Evolutionary conservation across 2,888 invertebrate genomes (phyloP), one percentile per base, ranked within the genome.

Genomic region (Alloscopus bannaensis): DNA sequence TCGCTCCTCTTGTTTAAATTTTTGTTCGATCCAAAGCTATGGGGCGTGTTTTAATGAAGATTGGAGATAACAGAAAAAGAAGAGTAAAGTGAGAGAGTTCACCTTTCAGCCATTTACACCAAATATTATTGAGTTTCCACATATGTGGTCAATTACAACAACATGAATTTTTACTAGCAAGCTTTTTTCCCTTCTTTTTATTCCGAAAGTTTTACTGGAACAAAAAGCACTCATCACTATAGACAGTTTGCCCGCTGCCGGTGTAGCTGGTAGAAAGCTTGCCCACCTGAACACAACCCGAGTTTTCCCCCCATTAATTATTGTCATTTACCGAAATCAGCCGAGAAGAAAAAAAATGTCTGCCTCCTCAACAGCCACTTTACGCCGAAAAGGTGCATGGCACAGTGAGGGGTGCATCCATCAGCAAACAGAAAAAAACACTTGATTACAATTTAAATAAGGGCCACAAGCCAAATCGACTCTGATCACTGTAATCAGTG

Each of bases 401-500:
- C n/a, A n/a, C n/a, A n/a, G n/a, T n/a, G n/a, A n/a, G n/a, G n/a
- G n/a, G n/a, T n/a, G n/a, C n/a, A n/a, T n/a, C n/a, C n/a, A n/a
- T n/a, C n/a, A n/a, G n/a, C n/a, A n/a, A n/a, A n/a, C 13, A 20
- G 47, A 59, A 71, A 71, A 62, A 52, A 62, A 62, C 52, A 13
- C 29, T 28, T 28, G 26, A 64, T 42, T 64, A 45, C 50, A 66
- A 50, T 28, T 40, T 47, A 26, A 18, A 52, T 52, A 26, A 57
- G 29, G 57, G n/a, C 57, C 57, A 64, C 42, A 26, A 24, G 45
- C 31, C 16, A 59, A 28, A 57, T 59, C 20, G 36, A 66, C 24
- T 62, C 73, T 26, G 26, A 69, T 68, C 24, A 62, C 79, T 80
- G 73, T 73, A 80, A 80, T 80, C 73, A 80, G 68, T 62, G 79